Evolutionary conservation across 1,140 invertebrate species (phyloP), one percentile per base, ranked within the genome.

Genomic region (Drosophila littoralis): DNA sequence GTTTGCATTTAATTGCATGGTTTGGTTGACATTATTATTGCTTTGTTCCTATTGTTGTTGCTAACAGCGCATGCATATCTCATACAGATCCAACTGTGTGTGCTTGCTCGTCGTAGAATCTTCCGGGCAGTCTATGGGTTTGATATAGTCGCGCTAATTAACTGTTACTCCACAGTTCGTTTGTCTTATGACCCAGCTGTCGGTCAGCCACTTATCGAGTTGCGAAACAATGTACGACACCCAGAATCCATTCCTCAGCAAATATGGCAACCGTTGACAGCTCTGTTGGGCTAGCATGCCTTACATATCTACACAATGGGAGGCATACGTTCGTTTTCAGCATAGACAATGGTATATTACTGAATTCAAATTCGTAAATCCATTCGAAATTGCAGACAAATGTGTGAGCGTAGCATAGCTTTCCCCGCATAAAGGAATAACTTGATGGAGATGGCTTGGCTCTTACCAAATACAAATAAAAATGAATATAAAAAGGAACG

Each of bases 1-100:
- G 80, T 90, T 88, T 88, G 84, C 76, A 84, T 86, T 86, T 89
- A 83, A 86, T 89, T 89, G 77, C 66, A 83, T 77, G 72, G 45
- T 72, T 64, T 64, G 59, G 46, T 59, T 45, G 38, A 42, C 42
- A 51, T 36, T 65, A 66, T 45, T 64, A 63, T 61, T 50, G 46
- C 45, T 69, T 42, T 46, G 22, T 8, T 63, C 59, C 13, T 13
- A 13, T 28, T 75, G 66, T 66, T 50, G 52, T 60, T 79, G 64
- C 42, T 50, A 46, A 48, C 32, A 38, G 40, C 52, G 50, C 65
- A 71, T 78, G 70, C 82, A 86, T 86, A 85, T 82, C 81, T 75
- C 78, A 79, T 57, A n/a, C 46, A 59, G 33, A 66, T 59, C 10
- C 55, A 45, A 40, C 15, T 17, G 7, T 40, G 40, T 33, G 9